Evolutionary conservation across 2,113 vertebrate genomes (phyloP).

Genomic region (Laterallus jamaicensis): DNA sequence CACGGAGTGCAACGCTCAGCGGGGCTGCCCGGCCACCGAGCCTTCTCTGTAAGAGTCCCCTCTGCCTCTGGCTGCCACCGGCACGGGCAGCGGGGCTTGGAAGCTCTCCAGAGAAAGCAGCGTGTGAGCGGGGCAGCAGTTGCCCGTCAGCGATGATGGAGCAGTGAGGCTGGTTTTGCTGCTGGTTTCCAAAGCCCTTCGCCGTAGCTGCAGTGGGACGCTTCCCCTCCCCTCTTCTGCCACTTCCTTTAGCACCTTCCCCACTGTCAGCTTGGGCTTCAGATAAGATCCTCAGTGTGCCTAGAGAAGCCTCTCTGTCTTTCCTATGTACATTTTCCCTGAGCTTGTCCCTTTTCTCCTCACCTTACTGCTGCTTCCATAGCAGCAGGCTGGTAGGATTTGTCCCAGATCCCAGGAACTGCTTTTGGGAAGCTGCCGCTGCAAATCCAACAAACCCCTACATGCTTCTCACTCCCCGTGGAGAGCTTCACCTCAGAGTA

Average conservation of each 20-base stretch:
- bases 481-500: neutral
- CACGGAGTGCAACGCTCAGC: conserved; percentile 55
- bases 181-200: neutral
- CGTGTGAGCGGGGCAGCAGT: neutral
- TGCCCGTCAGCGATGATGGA: neutral
- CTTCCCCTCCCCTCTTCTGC: neutral
- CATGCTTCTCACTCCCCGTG: neutral
- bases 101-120: neutral
- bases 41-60: conserved; percentile 68
- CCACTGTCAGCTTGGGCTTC: neutral
- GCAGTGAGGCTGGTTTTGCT: neutral
- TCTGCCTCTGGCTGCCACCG: neutral
- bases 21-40: neutral
- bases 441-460: neutral
- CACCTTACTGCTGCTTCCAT: neutral
- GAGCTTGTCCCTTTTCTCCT: neutral
- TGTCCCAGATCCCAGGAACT: neutral
- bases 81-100: neutral
- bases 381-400: neutral
- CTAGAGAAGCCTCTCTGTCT: neutral
- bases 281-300: neutral
- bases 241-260: neutral
- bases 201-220: rapidly evolving
- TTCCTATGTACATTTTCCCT: neutral
- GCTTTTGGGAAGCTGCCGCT: neutral